Conservation (phyloP, 23 tunicate genomes). For the Styela clava region DNA sequence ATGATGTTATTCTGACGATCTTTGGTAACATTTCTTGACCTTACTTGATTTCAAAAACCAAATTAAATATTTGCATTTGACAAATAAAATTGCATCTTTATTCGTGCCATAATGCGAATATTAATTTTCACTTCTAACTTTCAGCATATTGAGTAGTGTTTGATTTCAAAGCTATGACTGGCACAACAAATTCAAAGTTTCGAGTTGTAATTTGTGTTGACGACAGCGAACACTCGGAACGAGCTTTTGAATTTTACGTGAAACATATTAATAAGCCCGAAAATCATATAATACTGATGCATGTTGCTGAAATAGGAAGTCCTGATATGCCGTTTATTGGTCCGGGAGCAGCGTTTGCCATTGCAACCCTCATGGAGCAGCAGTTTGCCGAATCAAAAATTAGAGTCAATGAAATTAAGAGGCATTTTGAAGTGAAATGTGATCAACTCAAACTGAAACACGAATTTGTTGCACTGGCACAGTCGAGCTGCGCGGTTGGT, state of each 20-base stretch:
- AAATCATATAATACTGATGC: background rate
- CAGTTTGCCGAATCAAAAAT: background rate
- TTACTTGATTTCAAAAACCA: no score
- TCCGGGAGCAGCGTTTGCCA: background rate
- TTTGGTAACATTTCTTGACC: no score
- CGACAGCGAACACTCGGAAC: background rate
- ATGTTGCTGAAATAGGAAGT: background rate
- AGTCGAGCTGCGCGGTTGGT: background rate
- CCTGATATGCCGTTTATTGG: background rate
- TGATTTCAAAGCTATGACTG: no score
- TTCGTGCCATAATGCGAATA: no score
- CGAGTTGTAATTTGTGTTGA: background rate
- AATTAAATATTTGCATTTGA: no score
- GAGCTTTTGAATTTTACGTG: background rate
- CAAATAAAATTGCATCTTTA: no score
- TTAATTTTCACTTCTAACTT: no score
- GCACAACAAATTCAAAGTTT: background rate
- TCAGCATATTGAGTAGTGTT: no score
- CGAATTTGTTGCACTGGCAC: background rate
- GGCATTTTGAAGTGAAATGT: background rate
- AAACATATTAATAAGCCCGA: background rate
- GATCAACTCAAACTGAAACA: background rate
- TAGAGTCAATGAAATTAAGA: background rate
- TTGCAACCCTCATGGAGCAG: background rate
- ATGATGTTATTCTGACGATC: no score